Evolutionary conservation across 1,140 invertebrate genomes (phyloP), one percentile per base, ranked within the genome.

Genomic region (Harpegnathos saltator): DNA sequence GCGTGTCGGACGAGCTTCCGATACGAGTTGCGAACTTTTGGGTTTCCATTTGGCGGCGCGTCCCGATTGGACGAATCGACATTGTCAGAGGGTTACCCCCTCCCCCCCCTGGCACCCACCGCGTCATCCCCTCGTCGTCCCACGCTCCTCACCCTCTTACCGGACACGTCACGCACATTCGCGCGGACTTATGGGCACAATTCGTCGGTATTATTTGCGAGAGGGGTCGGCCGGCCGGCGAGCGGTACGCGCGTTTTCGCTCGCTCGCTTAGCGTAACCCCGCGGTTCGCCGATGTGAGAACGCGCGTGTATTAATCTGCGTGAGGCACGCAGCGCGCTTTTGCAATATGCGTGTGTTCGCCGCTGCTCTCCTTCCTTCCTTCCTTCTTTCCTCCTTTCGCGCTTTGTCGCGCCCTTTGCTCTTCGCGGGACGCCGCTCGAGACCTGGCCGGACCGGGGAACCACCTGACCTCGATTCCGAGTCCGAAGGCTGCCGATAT

Each of bases 151-250:
- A 44, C 38, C 38, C 38, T 9, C 38, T 44, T 44, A 44, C 87
- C 82, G 84, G 85, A 91, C 89, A 89, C 90, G 90, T 91, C 90
- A 91, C 85, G 91, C 87, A 87, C 89, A 90, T 90, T 91, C 85
- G 88, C 85, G 86, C 83, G 84, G 87, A 89, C 90, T 91, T 91
- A 91, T 88, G 85, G 89, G 82, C 87, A 91, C 91, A 91, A 91
- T 92, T 92, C 90, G 89, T 90, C 90, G 90, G 89, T 80, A 58
- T 83, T 91, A 91, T 90, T 91, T 89, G 90, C 87, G 56, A 88
- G 86, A 89, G 86, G 89, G 89, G 80, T 84, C 68, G 63, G 50
- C 24, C 22, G 38, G 11, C 72, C n/a, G 68, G 66, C 22, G 38
- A 44, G 77, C n/a, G 68, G 66, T 68, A 59, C 71, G 72, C 81